These are phyloP conservation scores for Andrena fulva DNA, from an alignment of 2,888 invertebrate species.

Conservation along the genomic window DNA sequence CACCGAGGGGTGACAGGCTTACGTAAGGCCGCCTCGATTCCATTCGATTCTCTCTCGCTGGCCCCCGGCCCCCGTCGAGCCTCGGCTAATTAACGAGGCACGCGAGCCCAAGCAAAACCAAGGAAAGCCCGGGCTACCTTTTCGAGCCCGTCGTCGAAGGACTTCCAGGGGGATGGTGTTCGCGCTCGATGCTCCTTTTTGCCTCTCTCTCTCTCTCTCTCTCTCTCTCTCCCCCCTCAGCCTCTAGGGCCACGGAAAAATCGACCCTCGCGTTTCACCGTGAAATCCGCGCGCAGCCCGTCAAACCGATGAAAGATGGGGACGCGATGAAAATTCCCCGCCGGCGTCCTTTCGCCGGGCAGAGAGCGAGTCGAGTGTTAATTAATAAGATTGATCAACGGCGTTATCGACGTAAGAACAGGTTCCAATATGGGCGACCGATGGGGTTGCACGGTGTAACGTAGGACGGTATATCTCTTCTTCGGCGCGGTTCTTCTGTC, in stretches of 20 bases:
- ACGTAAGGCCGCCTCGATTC: slow-evolving; percentile 54
- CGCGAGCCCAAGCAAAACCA: slow-evolving; percentile 41
- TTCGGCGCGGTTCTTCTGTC: slow-evolving; percentile 44
- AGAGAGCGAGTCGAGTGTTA: slow-evolving; percentile 75
- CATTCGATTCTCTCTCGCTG: slow-evolving; percentile 40
- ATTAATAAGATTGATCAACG: slow-evolving; percentile 82
- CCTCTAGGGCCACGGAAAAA: slow-evolving; percentile 43
- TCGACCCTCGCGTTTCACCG: slow-evolving; percentile 33
- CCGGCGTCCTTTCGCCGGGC: slow-evolving; percentile 39
- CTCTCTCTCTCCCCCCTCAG: no score
- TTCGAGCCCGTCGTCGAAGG: slow-evolving; percentile 48
- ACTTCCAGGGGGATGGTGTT: slow-evolving; percentile 28
- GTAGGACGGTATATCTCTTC: slow-evolving; percentile 30
- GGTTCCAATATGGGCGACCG: slow-evolving; percentile 68
- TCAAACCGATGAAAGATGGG: slow-evolving; percentile 73
- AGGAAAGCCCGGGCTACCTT: slow-evolving; percentile 29
- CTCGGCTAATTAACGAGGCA: slow-evolving; percentile 47
- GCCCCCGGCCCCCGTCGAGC: slow-evolving; percentile 1
- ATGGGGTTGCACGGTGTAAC: slow-evolving; percentile 45
- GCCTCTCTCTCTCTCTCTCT: not conserved
- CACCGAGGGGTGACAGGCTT: slow-evolving; percentile 61
- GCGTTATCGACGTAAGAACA: slow-evolving; percentile 73
- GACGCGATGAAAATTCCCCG: slow-evolving; percentile 59
- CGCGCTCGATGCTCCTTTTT: slow-evolving; percentile 34
- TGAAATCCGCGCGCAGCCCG: slow-evolving; percentile 1